Conservation (phyloP, 2,888 invertebrate genomes). For the Strigamia transsilvanica region DNA sequence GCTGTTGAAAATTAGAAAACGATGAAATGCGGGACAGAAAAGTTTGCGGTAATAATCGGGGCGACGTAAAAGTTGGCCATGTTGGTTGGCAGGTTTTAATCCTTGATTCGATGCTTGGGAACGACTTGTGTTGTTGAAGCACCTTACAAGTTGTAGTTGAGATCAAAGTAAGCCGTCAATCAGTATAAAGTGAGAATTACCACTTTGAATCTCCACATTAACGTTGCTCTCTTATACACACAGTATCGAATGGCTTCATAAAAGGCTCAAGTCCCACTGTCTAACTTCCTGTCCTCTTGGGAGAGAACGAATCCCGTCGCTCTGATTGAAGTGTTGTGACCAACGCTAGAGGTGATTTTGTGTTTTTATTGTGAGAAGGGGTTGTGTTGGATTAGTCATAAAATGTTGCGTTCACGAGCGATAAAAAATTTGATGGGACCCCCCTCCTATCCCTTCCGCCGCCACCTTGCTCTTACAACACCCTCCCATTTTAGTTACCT, state of each 20-base stretch:
- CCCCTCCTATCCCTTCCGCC: constrained; percentile 26
- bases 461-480: constrained; percentile 24
- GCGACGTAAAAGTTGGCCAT: background rate
- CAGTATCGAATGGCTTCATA: constrained; percentile 49
- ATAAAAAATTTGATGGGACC: constrained; percentile 41
- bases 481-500: constrained; percentile 41
- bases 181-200: constrained; percentile 47
- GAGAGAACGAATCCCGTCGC: constrained; percentile 44
- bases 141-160: constrained; percentile 45
- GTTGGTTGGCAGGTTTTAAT: constrained; percentile 2
- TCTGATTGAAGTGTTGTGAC: constrained; percentile 49
- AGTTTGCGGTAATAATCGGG: background rate
- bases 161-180: constrained; percentile 49
- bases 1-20: too few species aligned
- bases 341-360: constrained; percentile 47
- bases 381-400: constrained; percentile 49
- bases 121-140: constrained; percentile 13
- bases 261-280: constrained; percentile 47
- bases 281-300: constrained; percentile 47
- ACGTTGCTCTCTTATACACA: constrained; percentile 49
- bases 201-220: constrained; percentile 38
- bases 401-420: constrained; percentile 47
- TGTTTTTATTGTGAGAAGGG: constrained; percentile 45
- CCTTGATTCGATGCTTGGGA: constrained; percentile 42
- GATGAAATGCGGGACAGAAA: background rate